Conservation (phyloP, 2,113 vertebrate species). For the Apteryx owenii region DNA sequence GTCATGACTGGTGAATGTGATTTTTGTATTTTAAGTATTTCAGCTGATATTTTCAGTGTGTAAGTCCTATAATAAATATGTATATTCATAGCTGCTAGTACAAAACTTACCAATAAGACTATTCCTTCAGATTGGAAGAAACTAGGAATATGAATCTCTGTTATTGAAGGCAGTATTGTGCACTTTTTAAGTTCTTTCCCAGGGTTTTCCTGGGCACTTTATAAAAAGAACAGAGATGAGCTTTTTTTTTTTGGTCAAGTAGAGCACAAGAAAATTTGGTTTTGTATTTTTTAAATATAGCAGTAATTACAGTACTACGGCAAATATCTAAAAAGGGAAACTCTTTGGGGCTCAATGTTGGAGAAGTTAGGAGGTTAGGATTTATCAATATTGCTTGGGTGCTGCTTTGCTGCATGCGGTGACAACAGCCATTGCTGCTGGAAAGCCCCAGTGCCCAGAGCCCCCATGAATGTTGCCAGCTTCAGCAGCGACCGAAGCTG, state of each 20-base stretch:
- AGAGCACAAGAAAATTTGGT: neutral
- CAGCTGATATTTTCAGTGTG: neutral
- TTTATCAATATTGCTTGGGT: neutral
- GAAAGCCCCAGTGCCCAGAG: neutral
- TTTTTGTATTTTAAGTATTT: neutral
- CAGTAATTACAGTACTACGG: neutral
- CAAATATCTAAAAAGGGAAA: neutral
- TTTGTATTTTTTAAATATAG: neutral
- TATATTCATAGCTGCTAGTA: neutral
- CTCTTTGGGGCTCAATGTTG: neutral
- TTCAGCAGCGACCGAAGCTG: neutral
- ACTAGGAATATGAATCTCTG: neutral
- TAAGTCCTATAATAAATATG: neutral
- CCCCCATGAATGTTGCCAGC: neutral
- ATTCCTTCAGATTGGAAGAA: neutral
- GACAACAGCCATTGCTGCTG: neutral
- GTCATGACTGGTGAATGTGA: neutral
- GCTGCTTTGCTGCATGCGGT: neutral
- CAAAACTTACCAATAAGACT: neutral
- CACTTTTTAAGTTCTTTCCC: neutral
- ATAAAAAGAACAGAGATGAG: neutral
- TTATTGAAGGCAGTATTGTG: neutral
- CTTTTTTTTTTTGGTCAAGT: neutral
- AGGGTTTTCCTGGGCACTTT: accelerated
- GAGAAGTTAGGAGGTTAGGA: neutral